phyloP scores from a whole-genome alignment of 2,113 vertebrate species.

The Calyptomena viridis region DNA sequence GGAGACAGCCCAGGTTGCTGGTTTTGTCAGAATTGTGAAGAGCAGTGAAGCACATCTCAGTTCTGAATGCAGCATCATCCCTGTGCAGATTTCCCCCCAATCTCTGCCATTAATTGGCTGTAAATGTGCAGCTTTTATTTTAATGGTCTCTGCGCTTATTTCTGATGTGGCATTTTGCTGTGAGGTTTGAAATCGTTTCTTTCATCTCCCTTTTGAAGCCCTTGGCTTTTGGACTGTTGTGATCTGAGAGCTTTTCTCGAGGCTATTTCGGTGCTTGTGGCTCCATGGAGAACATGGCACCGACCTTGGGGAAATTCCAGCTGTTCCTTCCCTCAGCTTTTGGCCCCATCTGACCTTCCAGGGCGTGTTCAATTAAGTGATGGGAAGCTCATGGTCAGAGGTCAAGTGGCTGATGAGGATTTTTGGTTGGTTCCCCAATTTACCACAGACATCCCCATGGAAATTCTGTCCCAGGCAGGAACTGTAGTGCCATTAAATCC shows the following conservation, averaged over 20 bases:
- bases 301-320: background rate
- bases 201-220: background rate
- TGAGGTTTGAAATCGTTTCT: background rate
- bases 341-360: background rate
- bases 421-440: background rate
- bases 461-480: accelerated
- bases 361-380: background rate
- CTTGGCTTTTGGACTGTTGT: background rate
- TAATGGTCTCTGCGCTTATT: background rate
- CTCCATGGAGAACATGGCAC: background rate
- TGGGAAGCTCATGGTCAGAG: background rate
- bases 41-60: background rate
- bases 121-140: background rate
- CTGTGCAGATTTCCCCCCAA: background rate
- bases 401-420: background rate
- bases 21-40: background rate
- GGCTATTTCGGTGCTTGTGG: background rate
- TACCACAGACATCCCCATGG: background rate
- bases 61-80: background rate
- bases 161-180: background rate
- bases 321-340: background rate
- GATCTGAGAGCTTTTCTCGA: background rate
- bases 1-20: background rate
- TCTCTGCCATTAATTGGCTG: background rate
- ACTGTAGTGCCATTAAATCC: background rate